Evolutionary conservation across 2,888 invertebrate species (phyloP).

Genomic region (Drosophila colorata): DNA sequence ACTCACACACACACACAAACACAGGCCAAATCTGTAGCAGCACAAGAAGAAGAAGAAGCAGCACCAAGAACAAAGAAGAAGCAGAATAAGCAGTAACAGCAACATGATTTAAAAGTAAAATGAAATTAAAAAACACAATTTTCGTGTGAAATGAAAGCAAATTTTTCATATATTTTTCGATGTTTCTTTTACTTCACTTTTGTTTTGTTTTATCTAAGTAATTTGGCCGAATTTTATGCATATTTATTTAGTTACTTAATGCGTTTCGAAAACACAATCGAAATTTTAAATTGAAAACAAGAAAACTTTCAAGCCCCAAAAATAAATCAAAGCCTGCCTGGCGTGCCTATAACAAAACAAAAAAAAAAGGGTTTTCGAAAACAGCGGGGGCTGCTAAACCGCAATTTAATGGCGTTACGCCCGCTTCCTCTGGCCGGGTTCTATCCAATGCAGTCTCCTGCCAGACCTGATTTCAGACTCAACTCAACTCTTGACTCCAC

Average conservation of each 20-base stretch:
- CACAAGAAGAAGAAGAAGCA: slow-evolving; percentile 14
- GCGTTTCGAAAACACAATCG: slow-evolving; percentile 39
- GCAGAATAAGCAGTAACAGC: slow-evolving; percentile 8
- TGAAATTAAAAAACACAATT: slow-evolving; percentile 72
- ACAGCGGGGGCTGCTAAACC: slow-evolving; percentile 32
- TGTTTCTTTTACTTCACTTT: not conserved
- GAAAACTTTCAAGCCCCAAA: slow-evolving; percentile 37
- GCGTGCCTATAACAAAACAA: not conserved
- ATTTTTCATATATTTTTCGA: slow-evolving; percentile 23
- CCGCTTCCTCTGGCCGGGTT: slow-evolving; percentile 54
- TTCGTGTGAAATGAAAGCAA: slow-evolving; percentile 54
- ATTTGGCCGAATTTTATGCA: slow-evolving; percentile 32
- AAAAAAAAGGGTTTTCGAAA: slow-evolving; percentile 30
- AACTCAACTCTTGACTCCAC: slow-evolving; percentile 33
- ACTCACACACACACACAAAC: slow-evolving; percentile 57
- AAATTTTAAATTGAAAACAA: slow-evolving; percentile 48
- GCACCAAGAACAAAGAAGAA: slow-evolving; percentile 39
- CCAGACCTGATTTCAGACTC: slow-evolving; percentile 15
- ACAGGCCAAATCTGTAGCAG: slow-evolving; percentile 4
- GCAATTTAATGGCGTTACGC: slow-evolving; percentile 82
- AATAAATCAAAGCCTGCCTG: slow-evolving; percentile 49
- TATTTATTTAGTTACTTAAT: slow-evolving; percentile 44
- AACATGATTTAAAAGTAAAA: slow-evolving; percentile 77
- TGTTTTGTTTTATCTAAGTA: slow-evolving; percentile 28
- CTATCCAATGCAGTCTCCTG: not conserved